Percentiles rank a stretch among this genome's conserved stretches.
These are phyloP conservation scores for Leiothrix lutea DNA, from an alignment of 2,113 vertebrate genomes.

Conservation along the genomic window DNA sequence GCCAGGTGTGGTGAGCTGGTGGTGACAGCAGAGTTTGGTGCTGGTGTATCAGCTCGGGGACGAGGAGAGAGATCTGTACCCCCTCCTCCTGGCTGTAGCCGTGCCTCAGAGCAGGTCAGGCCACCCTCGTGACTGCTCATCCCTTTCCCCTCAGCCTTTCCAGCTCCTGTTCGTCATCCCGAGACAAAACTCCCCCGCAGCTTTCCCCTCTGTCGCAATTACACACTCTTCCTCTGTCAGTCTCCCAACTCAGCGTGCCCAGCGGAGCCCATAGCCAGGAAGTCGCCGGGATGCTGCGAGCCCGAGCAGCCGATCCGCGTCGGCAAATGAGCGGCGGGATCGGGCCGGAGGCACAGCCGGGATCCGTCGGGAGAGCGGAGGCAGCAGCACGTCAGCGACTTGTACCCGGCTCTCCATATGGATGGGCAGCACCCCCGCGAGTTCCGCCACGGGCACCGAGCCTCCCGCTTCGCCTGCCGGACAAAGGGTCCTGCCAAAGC, in stretches of 20 bases:
- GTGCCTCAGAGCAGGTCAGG: not conserved
- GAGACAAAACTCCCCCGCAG: slow-evolving; percentile 13
- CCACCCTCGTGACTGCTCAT: not conserved
- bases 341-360: fast-evolving
- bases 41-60: not conserved
- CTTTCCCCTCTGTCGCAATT: slow-evolving; percentile 34
- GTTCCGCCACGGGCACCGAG: not conserved
- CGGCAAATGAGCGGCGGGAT: not conserved
- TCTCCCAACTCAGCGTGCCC: not conserved
- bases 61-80: fast-evolving
- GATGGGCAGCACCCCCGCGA: not conserved
- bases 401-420: not conserved
- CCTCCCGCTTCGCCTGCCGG: not conserved
- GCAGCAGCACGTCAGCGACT: not conserved
- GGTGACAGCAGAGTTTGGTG: not conserved
- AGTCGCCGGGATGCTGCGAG: not conserved
- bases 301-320: not conserved
- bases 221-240: not conserved
- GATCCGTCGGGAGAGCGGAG: not conserved
- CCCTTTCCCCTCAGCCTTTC: not conserved
- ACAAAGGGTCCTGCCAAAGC: not conserved
- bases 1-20: fast-evolving
- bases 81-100: not conserved
- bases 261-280: not conserved
- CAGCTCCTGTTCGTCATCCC: not conserved